Conservation (phyloP, 2,113 vertebrate genomes). For the Corvus hawaiiensis region DNA sequence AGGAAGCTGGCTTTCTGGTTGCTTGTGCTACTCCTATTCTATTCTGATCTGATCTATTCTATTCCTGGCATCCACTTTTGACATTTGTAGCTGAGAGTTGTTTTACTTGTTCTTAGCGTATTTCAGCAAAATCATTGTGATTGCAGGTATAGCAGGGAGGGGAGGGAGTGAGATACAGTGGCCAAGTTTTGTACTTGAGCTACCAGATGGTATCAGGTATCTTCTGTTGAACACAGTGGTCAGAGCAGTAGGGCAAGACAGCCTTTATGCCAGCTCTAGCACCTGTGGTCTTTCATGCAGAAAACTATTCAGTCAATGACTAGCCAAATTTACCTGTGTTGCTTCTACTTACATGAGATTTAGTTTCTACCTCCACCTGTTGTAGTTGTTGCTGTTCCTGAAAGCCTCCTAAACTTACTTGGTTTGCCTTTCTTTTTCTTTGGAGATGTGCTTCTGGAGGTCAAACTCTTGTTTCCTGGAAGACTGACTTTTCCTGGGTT, state of each 20-base stretch:
- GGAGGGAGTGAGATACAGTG: background rate
- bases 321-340: background rate
- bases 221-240: background rate
- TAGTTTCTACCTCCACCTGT: background rate
- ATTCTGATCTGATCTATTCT: background rate
- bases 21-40: accelerated
- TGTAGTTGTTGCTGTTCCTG: background rate
- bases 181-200: background rate
- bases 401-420: background rate
- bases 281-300: background rate
- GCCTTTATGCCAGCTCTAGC: background rate
- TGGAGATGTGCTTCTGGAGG: background rate
- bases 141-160: background rate
- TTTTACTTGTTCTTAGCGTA: background rate
- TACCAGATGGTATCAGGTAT: background rate
- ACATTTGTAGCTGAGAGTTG: background rate
- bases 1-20: background rate
- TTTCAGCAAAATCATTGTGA: background rate
- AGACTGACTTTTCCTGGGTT: background rate
- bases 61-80: background rate
- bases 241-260: background rate
- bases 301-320: background rate
- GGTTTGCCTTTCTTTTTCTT: background rate
- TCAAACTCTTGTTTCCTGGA: background rate
- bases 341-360: background rate